Conservation (phyloP, 2,888 invertebrate genomes). For the Quadroppia sp. region DNA sequence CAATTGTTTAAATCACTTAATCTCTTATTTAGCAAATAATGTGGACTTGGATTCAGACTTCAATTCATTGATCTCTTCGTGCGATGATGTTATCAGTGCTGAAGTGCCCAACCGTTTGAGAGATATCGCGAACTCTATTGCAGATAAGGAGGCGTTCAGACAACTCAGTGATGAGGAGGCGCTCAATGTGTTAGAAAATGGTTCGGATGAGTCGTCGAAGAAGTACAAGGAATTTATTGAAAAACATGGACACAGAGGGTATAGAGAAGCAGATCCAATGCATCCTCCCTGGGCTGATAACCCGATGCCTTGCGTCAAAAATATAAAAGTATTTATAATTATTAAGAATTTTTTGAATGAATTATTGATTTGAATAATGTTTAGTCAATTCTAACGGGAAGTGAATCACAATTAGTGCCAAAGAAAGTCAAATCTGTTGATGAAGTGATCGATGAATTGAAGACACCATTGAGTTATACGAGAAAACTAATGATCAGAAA, state of each 20-base stretch:
- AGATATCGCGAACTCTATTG: slow-evolving; percentile 28
- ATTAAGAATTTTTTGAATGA: no score
- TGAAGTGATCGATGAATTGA: slow-evolving; percentile 33
- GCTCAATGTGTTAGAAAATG: slow-evolving; percentile 60
- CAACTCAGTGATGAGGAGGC: slow-evolving; percentile 53
- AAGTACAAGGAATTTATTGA: slow-evolving; percentile 62
- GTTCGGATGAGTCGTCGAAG: slow-evolving; percentile 56
- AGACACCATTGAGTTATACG: slow-evolving; percentile 32
- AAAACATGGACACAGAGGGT: slow-evolving; percentile 66
- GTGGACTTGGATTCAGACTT: background rate
- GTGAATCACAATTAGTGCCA: slow-evolving; percentile 25
- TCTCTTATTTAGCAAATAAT: no score
- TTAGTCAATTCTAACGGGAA: no score
- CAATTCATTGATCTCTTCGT: slow-evolving; percentile 23
- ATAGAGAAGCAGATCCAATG: slow-evolving; percentile 52
- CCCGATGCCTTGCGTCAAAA: no score
- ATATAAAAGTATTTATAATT: no score
- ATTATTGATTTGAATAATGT: no score
- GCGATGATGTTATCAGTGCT: slow-evolving; percentile 39
- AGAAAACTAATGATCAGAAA: slow-evolving; percentile 49
- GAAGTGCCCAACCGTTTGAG: slow-evolving; percentile 37
- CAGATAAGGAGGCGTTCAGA: background rate
- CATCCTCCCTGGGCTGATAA: slow-evolving; percentile 35
- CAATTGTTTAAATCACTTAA: no score
- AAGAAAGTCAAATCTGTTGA: slow-evolving; percentile 24